Evolutionary conservation across 2,888 invertebrate genomes (phyloP), one percentile per base, ranked within the genome.

Genomic region (Spodoptera picta): DNA sequence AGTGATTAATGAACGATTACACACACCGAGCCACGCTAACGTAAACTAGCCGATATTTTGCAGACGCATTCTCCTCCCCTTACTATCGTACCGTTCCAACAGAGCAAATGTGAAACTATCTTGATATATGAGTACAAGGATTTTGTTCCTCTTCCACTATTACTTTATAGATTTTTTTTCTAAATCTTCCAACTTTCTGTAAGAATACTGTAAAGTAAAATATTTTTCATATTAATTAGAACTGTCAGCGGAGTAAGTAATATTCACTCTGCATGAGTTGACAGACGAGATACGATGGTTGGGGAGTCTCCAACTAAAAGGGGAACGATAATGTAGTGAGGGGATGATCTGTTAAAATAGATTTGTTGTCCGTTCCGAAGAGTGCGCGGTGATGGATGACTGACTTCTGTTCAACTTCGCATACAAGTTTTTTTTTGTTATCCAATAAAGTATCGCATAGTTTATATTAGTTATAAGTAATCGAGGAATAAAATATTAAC

Each of bases 331-430:
- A 90, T 90, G 85, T 84, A 86, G 87, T 88, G 87, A 91, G 87
- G 91, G 92, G 90, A 92, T 91, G 92, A 92, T 93, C 91, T 88
- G 91, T 90, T 91, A 86, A 90, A 92, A 92, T 92, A 91, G 89
- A 92, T 92, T 91, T 90, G 91, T 91, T 89, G 86, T 86, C 86
- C 86, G 90, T 90, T 89, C 88, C 91, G 85, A 85, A 88, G 87
- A 88, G 88, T 87, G 88, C 85, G 75, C 75, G 77, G 86, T 93
- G 92, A 93, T 93, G 88, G 93, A 93, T 92, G 88, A 86, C 88
- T 89, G 85, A 90, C 87, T 88, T 88, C 87, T 87, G 87, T 89
- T 90, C 82, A 85, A 87, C 86, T 86, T 81, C 73, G 75, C 82
- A 73, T 64, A 82, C 80, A 85, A 83, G 84, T 86, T 84, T 84